Evolutionary conservation across 2,797 vertebrate genomes (phyloP), one percentile per base, ranked within the genome.

Genomic region (Phataginus tricuspis): DNA sequence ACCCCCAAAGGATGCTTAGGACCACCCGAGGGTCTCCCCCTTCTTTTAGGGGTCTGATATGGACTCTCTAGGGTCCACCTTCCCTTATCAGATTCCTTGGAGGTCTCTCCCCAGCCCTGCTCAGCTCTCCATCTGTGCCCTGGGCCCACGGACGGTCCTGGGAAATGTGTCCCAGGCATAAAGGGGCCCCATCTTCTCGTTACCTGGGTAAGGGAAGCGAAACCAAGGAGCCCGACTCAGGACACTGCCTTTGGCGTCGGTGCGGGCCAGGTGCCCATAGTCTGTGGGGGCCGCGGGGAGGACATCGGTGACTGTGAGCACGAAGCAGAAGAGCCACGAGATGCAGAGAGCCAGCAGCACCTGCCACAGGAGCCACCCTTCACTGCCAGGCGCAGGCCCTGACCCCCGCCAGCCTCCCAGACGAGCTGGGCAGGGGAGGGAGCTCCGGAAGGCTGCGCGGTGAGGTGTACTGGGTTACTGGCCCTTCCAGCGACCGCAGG

Each of bases 121-220:
- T 45, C 78, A 45, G 3, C 0, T 23, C 53, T 23, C 29, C 21
- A 10, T 1, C 45, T 55, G 31, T 34, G 18, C 23, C n/a, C 84
- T 19, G 31, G 66, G 18, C 61, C 77, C 29, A 8, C 0, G 2
- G 71, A 19, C 27, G 55, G 45, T 45, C 49, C 69, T 15, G n/a
- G 51, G 15, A 91, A 57, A 53, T 18, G 4, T 6, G 39, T n/a
- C 78, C 89, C 78, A 23, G 66, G 29, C 53, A 53, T 55, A 61
- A 49, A 86, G 61, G 15, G 15, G 1, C 49, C 15, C 39, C 21
- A 1, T 19, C 82, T 34, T 25, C 34, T 83, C 53, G 11, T 83
- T 59, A 99, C 99, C 99, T 98, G 99, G 99, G 95, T 99, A 99
- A 49, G 99, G 99, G 95, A 99, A 98, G 39, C 98, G 99, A 96